phyloP scores from a whole-genome alignment of 2,888 invertebrate species.

The Drosophila melanosoma region DNA sequence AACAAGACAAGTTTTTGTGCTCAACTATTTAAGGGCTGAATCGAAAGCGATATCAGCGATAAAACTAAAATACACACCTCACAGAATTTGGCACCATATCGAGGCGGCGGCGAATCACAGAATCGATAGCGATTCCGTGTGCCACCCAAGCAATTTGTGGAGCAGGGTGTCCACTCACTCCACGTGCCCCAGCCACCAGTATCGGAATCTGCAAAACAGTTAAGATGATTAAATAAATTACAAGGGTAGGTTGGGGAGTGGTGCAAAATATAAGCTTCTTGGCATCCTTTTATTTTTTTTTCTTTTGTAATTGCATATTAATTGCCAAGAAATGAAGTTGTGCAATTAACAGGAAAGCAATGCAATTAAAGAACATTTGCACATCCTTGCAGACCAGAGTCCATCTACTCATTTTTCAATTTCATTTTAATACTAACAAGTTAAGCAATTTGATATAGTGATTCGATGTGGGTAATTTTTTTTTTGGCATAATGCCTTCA shows the following conservation, averaged over 20 bases:
- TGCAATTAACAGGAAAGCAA: background rate
- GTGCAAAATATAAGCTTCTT: conserved; percentile 9
- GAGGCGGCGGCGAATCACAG: conserved; percentile 94
- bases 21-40: conserved; percentile 28
- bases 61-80: conserved; percentile 86
- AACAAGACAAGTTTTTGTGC: conserved; percentile 1
- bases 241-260: background rate
- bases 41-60: background rate
- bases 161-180: conserved; percentile 95
- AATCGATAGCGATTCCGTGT: conserved; percentile 93
- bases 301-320: background rate
- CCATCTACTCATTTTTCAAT: background rate
- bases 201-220: conserved; percentile 87
- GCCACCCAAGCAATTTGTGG: conserved; percentile 91
- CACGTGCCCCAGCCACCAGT: conserved; percentile 92
- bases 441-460: background rate
- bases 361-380: background rate
- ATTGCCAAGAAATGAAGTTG: conserved; percentile 3
- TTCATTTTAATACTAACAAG: background rate
- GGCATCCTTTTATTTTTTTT: background rate
- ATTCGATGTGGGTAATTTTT: background rate
- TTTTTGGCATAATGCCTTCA: background rate
- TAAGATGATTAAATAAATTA: conserved; percentile 19
- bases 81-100: conserved; percentile 95
- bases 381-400: background rate